These are phyloP conservation scores for Tetragonisca angustula DNA, from an alignment of 2,888 invertebrate species.

Conservation along the genomic window DNA sequence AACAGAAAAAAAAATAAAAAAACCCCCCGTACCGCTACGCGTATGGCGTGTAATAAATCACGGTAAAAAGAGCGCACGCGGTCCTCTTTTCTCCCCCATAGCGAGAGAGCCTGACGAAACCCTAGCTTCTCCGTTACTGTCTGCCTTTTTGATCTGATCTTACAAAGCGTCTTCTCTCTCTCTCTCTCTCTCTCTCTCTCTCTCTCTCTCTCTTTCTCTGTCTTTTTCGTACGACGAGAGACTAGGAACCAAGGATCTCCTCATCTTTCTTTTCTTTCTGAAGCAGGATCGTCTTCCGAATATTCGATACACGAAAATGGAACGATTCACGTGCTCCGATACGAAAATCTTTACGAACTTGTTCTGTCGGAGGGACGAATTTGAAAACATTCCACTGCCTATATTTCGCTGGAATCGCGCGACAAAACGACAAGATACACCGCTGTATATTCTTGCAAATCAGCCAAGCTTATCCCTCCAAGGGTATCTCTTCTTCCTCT, in stretches of 20 bases:
- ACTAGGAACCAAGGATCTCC: neutral
- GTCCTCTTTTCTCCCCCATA: conserved; percentile 40
- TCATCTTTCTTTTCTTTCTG: too few relatives aligned
- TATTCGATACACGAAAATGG: conserved; percentile 31
- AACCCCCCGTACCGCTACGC: conserved; percentile 45
- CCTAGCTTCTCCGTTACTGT: conserved; percentile 55
- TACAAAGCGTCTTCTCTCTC: conserved; percentile 15
- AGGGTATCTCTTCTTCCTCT: neutral
- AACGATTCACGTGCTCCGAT: neutral
- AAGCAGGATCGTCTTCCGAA: conserved; percentile 12
- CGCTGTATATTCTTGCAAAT: conserved; percentile 16
- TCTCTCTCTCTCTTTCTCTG: neutral
- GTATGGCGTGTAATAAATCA: conserved; percentile 67
- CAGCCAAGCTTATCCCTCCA: neutral
- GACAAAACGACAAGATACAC: neutral
- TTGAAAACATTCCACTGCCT: neutral
- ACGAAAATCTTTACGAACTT: conserved; percentile 10
- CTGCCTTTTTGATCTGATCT: conserved; percentile 45
- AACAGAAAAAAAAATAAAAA: conserved; percentile 46
- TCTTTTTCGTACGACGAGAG: neutral
- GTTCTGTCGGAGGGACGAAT: neutral
- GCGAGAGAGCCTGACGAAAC: conserved; percentile 60
- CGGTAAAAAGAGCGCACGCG: conserved; percentile 53
- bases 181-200: conserved; percentile 9
- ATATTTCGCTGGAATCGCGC: neutral